phyloP scores from a whole-genome alignment of 2,888 invertebrate species.

The Cordilura impudica region DNA sequence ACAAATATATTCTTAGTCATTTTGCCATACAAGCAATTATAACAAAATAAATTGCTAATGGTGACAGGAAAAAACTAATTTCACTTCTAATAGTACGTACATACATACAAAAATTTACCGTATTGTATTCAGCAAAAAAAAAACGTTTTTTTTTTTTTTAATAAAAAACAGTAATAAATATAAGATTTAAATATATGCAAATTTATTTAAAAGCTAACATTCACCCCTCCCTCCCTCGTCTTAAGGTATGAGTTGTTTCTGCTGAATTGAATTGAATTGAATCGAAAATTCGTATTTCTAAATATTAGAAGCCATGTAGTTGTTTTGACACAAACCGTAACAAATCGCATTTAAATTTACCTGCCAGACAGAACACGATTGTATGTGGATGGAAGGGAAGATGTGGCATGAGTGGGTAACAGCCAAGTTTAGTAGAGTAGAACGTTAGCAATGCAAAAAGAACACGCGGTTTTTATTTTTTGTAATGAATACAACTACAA shows the following conservation, averaged over 20 bases:
- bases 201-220: constrained; percentile 18
- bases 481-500: too few species aligned
- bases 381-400: too few species aligned
- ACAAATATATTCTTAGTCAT: neutral
- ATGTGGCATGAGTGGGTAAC: neutral
- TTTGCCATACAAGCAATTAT: constrained; percentile 21
- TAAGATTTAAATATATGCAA: constrained; percentile 28
- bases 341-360: constrained; percentile 75
- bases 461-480: constrained; percentile 13
- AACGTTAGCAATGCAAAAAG: constrained; percentile 14
- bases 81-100: neutral
- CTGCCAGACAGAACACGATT: constrained; percentile 63
- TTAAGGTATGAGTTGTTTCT: neutral
- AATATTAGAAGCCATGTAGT: constrained; percentile 2
- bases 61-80: constrained; percentile 15
- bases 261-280: constrained; percentile 12
- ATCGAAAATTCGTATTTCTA: neutral
- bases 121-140: neutral
- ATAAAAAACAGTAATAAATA: constrained; percentile 12
- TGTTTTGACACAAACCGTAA: constrained; percentile 70
- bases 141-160: neutral
- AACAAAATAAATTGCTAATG: neutral
- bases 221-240: neutral
- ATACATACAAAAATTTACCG: neutral
- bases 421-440: constrained; percentile 20